Base-by-base conservation (phyloP, 53 echinoderm and acorn worm species). In the Actinopyga echinites region DNA sequence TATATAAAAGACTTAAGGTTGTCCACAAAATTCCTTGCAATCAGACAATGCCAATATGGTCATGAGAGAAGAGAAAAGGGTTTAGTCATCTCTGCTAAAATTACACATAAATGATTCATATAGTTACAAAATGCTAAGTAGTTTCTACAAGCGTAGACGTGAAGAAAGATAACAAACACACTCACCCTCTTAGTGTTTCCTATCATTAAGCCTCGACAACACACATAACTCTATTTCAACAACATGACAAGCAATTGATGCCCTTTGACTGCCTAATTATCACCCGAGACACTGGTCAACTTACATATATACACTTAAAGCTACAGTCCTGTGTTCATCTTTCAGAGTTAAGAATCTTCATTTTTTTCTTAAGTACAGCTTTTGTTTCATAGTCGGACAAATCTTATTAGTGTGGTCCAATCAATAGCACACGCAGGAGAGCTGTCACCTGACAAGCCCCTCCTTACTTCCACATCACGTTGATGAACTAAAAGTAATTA, bases 401-500 rank as follows among this genome's bases (percentile, higher is more conserved):
- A 77, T 77, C 77, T 77, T 77, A 77, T 77, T 77, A 77, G 56
- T 54, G 49, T 54, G 77, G 54, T 55, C 77, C 77, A 77, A 77
- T 77, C 77, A 77, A 77, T 77, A 77, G 77, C 28, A 55, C 32
- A 77, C 77, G 77, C 49, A 30, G 77, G 77, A 26, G 54, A 53
- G 54, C 77, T 77, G 77, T 80, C 81, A 80, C 81, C 81, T 80
- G 81, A 38, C 81, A 38, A 62, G 81, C 60, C 63, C 63, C 81
- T 62, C 60, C 63, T 80, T 62, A 80, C 63, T 61, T 80, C 62
- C 38, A 61, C 62, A 62, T 80, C 81, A 61, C 81, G 38, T 62
- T 80, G 81, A 80, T 80, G 81, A 80, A 62, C 60, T 80, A 80
- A 80, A 61, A 80, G 81, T 80, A 80, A 80, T 80, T 80, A 80